Evolutionary conservation across 2,888 invertebrate genomes (phyloP), one percentile per base, ranked within the genome.

Genomic region (Meganola albula): DNA sequence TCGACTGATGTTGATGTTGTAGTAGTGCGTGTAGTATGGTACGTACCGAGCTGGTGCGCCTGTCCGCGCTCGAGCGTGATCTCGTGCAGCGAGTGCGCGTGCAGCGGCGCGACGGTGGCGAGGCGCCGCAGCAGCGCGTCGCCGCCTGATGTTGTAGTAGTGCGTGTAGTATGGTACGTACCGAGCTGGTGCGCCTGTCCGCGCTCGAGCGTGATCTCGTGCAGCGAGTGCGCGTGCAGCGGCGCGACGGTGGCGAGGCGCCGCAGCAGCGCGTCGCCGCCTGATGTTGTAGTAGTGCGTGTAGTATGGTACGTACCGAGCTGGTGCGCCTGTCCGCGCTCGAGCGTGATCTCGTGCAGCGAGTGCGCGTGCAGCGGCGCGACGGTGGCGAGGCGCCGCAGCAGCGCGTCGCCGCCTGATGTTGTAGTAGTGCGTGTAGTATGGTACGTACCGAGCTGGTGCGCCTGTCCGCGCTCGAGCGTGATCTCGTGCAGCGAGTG

Each of bases 91-190:
- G 93, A 91, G 53, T 91, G 88, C 40, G 92, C 91, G 36, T 92
- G 93, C 36, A 54, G 61, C 50, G 90, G 87, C 11, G 96, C 95
- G 1, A 97, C 95, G 28, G 91, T 90, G 30, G 91, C 88, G 20
- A 98, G 87, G 12, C 98, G 88, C 8, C 92, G 91, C 61, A 94
- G 90, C 37, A 97, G 90, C 70, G 94, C 94, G 50, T 47, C 93
- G 90, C 93, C 89, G 64, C 93, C 91, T n/a, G n/a, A n/a, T n/a
- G n/a, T n/a, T n/a, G n/a, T n/a, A n/a, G n/a, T n/a, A n/a, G n/a
- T n/a, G n/a, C n/a, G n/a, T n/a, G n/a, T n/a, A n/a, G n/a, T n/a
- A n/a, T n/a, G n/a, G 1, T 29, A 44, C 39, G 22, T 47, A 83
- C 86, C 86, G 27, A 97, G 88, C 66, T 96, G 96, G 8, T 94